Conservation (phyloP, 2,113 vertebrate species). For the Oryzias woworae region DNA sequence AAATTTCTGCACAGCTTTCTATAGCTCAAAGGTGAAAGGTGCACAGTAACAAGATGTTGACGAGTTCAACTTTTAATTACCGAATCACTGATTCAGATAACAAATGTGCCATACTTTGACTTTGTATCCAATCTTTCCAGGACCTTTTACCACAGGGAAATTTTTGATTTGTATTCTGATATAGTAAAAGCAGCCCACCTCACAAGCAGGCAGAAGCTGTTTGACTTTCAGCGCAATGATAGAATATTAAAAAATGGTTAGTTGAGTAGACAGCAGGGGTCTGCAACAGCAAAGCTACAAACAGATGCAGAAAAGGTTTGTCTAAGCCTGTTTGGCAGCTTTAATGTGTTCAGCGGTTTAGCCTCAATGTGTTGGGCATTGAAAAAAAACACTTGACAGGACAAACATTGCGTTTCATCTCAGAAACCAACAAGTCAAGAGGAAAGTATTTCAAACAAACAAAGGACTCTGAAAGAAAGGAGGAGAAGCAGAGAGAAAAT, state of each 20-base stretch:
- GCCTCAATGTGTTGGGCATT: slow-evolving; percentile 1
- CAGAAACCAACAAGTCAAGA: slow-evolving; percentile 8
- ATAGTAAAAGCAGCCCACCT: slow-evolving; percentile 72
- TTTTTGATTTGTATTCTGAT: slow-evolving; percentile 8
- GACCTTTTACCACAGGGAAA: slow-evolving; percentile 19
- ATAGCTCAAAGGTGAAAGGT: too few species aligned
- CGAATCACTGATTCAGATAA: background rate
- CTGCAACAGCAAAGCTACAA: slow-evolving; percentile 14
- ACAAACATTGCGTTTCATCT: slow-evolving; percentile 32
- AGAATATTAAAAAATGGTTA: slow-evolving; percentile 74
- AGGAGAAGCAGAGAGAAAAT: slow-evolving; percentile 17
- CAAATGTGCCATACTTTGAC: background rate
- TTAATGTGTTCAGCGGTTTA: slow-evolving; percentile 28
- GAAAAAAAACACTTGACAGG: slow-evolving; percentile 20
- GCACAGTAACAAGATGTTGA: too few species aligned
- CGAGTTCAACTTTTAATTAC: too few species aligned
- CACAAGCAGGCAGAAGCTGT: slow-evolving; percentile 75
- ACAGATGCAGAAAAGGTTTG: background rate
- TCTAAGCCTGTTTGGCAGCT: slow-evolving; percentile 19
- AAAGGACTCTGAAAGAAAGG: slow-evolving; percentile 8
- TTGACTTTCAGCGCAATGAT: slow-evolving; percentile 71
- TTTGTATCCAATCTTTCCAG: background rate
- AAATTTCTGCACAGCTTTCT: too few species aligned
- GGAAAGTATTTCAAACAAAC: slow-evolving; percentile 12
- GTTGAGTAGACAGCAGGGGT: slow-evolving; percentile 50